phyloP scores from a whole-genome alignment of 2,888 invertebrate genomes.

The Hedychridium roseum region DNA sequence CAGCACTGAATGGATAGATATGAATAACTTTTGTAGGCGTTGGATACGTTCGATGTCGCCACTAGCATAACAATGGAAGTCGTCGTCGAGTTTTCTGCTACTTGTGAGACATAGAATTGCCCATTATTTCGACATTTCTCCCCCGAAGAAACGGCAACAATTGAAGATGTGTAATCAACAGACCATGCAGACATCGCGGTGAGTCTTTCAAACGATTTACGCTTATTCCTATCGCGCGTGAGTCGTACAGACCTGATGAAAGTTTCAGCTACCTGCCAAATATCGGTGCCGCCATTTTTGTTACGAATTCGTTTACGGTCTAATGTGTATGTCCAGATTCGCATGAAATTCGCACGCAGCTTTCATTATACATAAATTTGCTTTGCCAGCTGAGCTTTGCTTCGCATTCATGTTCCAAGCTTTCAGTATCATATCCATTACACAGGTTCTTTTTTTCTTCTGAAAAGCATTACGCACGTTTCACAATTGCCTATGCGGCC shows the following conservation, averaged over 20 bases:
- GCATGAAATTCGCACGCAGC: slow-evolving; percentile 3
- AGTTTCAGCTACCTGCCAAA: slow-evolving; percentile 34
- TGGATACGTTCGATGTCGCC: slow-evolving; percentile 40
- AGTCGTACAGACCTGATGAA: slow-evolving; percentile 1
- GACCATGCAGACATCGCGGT: slow-evolving; percentile 20
- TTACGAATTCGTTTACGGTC: slow-evolving; percentile 46
- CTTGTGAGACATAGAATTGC: slow-evolving; percentile 46
- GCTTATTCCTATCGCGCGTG: not conserved
- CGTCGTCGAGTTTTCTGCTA: slow-evolving; percentile 44
- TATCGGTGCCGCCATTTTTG: slow-evolving; percentile 55
- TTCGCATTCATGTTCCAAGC: slow-evolving; percentile 6
- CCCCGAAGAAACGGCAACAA: slow-evolving; percentile 20
- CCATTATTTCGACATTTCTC: slow-evolving; percentile 50
- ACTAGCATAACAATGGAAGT: slow-evolving; percentile 31
- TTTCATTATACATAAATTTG: not conserved
- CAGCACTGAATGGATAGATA: slow-evolving; percentile 17
- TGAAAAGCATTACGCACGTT: slow-evolving; percentile 22
- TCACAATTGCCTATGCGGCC: slow-evolving; percentile 39
- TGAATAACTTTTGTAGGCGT: slow-evolving; percentile 14
- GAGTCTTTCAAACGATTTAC: slow-evolving; percentile 15
- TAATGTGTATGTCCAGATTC: slow-evolving; percentile 33
- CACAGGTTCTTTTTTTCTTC: not conserved
- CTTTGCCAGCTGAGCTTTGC: not conserved
- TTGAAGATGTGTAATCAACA: slow-evolving; percentile 22
- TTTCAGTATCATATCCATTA: not conserved